A percentile compares a stretch with the other conserved stretches of the same genome.
phyloP scores from a whole-genome alignment of 2,113 vertebrate genomes.

The Myrmecobius fasciatus region DNA sequence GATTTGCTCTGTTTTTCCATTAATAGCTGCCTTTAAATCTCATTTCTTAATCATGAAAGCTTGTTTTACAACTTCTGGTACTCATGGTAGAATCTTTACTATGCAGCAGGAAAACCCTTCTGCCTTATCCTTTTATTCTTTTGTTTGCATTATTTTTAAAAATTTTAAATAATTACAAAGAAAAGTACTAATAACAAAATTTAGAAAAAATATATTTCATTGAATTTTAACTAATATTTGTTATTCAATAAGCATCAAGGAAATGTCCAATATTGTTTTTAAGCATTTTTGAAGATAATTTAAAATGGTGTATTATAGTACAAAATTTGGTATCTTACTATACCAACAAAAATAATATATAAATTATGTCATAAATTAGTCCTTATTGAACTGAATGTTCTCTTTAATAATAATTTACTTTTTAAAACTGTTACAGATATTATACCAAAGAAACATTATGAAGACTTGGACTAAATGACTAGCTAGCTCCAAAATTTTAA shows the following conservation, averaged over 20 bases:
- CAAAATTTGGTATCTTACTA: neutral
- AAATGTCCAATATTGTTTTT: neutral
- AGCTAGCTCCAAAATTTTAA: neutral
- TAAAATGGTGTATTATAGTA: neutral
- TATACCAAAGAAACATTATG: neutral
- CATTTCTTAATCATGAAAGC: neutral
- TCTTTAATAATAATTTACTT: neutral
- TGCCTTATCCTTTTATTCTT: neutral
- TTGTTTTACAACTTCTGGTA: neutral
- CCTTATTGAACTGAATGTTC: neutral
- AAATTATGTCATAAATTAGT: neutral
- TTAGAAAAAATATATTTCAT: neutral
- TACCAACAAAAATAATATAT: neutral
- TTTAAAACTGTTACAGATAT: neutral
- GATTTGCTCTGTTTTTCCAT: neutral
- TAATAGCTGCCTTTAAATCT: neutral
- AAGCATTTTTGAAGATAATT: neutral
- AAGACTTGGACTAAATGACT: neutral
- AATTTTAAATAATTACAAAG: neutral
- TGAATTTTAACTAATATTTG: neutral
- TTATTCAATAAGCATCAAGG: neutral
- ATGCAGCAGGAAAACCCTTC: neutral
- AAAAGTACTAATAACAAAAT: neutral
- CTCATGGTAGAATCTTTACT: neutral
- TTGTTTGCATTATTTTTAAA: neutral